A percentile compares a stretch with the other conserved stretches of the same genome.
Conservation (phyloP, 1,140 invertebrate species). For the Diachasmimorpha longicaudata region DNA sequence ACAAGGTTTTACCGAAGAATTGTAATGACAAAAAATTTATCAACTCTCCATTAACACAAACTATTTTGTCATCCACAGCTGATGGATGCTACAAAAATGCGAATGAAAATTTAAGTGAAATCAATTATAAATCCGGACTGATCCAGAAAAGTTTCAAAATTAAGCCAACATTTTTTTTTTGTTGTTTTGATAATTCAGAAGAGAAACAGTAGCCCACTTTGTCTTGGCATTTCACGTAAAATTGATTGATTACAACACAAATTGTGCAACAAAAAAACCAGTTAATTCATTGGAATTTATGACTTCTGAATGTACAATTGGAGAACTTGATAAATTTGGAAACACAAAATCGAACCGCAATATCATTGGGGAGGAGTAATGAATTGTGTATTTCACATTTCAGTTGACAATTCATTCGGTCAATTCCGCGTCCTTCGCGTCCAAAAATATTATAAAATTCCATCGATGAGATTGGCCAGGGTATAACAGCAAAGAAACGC, state of each 20-base stretch:
- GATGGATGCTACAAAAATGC: not conserved
- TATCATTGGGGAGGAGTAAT: no score
- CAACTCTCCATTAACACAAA: not conserved
- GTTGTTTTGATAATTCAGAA: no score
- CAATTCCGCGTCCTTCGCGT: not conserved
- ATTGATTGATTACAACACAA: not conserved
- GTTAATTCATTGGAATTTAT: not conserved
- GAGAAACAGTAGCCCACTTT: no score
- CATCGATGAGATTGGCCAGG: not conserved
- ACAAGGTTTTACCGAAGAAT: not conserved
- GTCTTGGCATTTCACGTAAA: not conserved
- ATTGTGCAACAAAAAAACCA: not conserved
- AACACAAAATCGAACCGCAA: no score
- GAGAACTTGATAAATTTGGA: no score
- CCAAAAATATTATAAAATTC: conserved; percentile 20
- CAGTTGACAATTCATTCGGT: no score
- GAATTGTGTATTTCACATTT: no score
- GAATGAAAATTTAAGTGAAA: not conserved
- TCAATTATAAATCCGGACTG: no score
- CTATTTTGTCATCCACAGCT: not conserved
- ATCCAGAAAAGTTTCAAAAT: no score
- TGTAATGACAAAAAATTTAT: not conserved
- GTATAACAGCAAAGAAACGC: not conserved
- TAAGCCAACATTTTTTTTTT: no score
- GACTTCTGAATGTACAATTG: not conserved